Evolutionary conservation across 2,888 invertebrate species (phyloP).

Genomic region (Ditula angustiorana): DNA sequence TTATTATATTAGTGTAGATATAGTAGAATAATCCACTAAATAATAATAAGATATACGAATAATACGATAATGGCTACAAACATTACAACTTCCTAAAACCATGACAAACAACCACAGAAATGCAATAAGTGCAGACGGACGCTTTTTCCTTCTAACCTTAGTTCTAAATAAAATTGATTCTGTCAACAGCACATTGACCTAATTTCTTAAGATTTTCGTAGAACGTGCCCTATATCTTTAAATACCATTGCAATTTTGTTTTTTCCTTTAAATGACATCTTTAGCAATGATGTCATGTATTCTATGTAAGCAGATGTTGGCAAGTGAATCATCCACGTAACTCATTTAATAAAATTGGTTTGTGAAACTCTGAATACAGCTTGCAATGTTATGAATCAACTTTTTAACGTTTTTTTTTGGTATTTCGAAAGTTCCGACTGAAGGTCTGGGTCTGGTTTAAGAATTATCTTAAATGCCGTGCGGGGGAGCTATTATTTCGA

Average conservation of each 20-base stretch:
- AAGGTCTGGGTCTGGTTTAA: neutral
- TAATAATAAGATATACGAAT: too few species aligned
- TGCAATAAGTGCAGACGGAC: neutral
- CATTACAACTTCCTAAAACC: neutral
- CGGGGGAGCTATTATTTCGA: neutral
- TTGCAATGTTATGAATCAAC: slow-evolving; percentile 11
- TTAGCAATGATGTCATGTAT: slow-evolving; percentile 56
- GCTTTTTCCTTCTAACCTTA: neutral
- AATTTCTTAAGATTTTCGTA: slow-evolving; percentile 3
- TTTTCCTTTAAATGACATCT: slow-evolving; percentile 28
- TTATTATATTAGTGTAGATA: too few species aligned
- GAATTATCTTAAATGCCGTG: neutral
- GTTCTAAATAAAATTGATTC: neutral
- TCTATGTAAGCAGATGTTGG: slow-evolving; percentile 63
- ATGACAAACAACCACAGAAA: neutral
- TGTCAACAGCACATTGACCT: slow-evolving; percentile 15
- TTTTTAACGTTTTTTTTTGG: neutral
- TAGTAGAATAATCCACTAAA: too few species aligned
- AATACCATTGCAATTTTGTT: slow-evolving; percentile 2
- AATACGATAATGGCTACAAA: neutral
- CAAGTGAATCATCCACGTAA: slow-evolving; percentile 6
- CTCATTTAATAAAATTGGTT: slow-evolving; percentile 43
- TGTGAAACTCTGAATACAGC: slow-evolving; percentile 6
- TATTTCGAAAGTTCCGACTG: neutral
- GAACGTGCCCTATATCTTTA: slow-evolving; percentile 10